Percentiles rank a stretch among this genome's conserved stretches.
phyloP scores from a whole-genome alignment of 2,113 vertebrate genomes.

The Scartelaos histophorus region DNA sequence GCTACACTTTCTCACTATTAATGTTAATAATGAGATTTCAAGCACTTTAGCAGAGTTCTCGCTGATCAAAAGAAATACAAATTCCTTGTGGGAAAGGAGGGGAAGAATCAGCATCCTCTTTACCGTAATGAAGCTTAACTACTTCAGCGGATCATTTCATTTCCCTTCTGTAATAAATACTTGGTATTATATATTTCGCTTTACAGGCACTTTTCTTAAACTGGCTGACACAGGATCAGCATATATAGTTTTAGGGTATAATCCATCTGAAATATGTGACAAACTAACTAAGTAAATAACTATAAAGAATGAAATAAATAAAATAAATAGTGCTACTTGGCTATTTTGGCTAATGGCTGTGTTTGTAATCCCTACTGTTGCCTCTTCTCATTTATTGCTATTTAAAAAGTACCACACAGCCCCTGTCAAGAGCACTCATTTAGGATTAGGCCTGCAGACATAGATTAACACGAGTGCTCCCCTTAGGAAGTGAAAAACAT shows the following conservation, averaged over 20 bases:
- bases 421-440: constrained; percentile 53
- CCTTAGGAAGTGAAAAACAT: constrained; percentile 33
- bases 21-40: constrained; percentile 45
- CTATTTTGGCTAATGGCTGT: constrained; percentile 64
- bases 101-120: constrained; percentile 35
- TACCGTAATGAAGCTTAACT: constrained; percentile 40
- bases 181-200: constrained; percentile 14
- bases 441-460: constrained; percentile 59
- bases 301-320: constrained; percentile 50
- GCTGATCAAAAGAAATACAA: constrained; percentile 51
- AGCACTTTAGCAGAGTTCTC: constrained; percentile 39
- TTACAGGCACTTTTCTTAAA: constrained; percentile 30
- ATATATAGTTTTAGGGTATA: constrained; percentile 3
- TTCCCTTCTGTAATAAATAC: constrained; percentile 31
- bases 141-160: constrained; percentile 45
- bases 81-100: constrained; percentile 41
- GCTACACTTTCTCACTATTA: neutral
- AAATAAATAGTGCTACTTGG: constrained; percentile 46
- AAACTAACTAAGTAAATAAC: constrained; percentile 16
- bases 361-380: constrained; percentile 62
- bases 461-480: constrained; percentile 50
- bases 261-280: constrained; percentile 24
- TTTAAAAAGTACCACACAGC: constrained; percentile 36
- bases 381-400: constrained; percentile 48
- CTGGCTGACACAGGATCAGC: constrained; percentile 11